phyloP scores from a whole-genome alignment of 2,888 invertebrate species.

The Microchrysa polita region DNA sequence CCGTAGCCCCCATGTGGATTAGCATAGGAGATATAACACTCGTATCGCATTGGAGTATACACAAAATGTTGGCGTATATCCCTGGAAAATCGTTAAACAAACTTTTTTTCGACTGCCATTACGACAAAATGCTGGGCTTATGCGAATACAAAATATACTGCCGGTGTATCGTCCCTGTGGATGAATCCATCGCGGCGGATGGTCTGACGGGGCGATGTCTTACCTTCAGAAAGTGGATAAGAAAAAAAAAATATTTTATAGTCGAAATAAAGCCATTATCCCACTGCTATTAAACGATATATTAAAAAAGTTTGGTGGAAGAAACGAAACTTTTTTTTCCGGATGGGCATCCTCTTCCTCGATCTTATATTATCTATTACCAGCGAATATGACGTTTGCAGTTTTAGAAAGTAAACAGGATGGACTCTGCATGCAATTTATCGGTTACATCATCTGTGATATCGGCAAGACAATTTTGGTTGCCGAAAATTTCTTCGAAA shows the following conservation, averaged over 20 bases:
- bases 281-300: conserved; percentile 27
- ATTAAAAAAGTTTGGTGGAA: conserved; percentile 40
- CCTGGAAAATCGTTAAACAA: conserved; percentile 30
- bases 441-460: no score
- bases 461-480: no score
- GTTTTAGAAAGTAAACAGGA: neutral
- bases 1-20: conserved; percentile 38
- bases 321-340: conserved; percentile 16
- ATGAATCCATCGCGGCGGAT: no score
- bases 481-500: no score
- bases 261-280: conserved; percentile 32
- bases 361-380: no score
- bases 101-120: conserved; percentile 35
- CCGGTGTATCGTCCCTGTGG: no score
- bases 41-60: no score
- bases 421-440: neutral
- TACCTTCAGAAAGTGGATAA: neutral
- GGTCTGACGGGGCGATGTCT: neutral
- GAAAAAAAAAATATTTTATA: neutral
- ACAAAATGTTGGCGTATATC: no score
- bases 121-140: neutral
- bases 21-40: conserved; percentile 36
- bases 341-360: neutral
- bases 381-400: conserved; percentile 18
- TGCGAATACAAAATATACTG: neutral